Evolutionary conservation across 2,888 invertebrate genomes (phyloP), one percentile per base, ranked within the genome.

Genomic region (Temnothorax unifasciatus): DNA sequence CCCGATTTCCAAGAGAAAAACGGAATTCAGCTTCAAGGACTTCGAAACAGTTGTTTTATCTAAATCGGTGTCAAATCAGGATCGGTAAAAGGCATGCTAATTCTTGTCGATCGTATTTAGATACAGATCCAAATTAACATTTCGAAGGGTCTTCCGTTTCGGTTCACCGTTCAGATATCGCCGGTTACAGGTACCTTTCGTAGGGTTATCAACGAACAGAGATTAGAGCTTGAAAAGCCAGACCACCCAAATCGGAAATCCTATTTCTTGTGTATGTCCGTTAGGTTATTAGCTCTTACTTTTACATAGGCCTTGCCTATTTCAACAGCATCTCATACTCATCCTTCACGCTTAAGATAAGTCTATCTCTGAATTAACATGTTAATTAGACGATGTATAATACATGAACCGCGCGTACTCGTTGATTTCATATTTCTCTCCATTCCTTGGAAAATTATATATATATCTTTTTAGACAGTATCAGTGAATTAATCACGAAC

Each of bases 191-290:
- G 50, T 29, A 15, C n/a, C n/a, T 4, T 41, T 54, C 38, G 9
- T 9, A 13, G 29, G 54, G 41, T 29, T 44, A 57, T 57, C 73
- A 54, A 69, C n/a, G 15, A 29, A 54, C 57, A 69, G 41, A 77
- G 41, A 44, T 69, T 69, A 52, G 25, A 34, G 54, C 15, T 44
- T 21, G n/a, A 8, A 77, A 54, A 38, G 50, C 2, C 13, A 11
- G 77, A 69, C 77, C 77, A 69, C 77, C 71, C 77, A 77, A 69
- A 54, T 44, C 41, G 71, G 8, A 54, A 57, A 54, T 13, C 15
- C 29, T 15, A 25, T 34, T 66, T 44, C n/a, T 68, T 47, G 25
- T 44, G 21, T 9, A 9, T 18, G 66, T 41, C n/a, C 29, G 29
- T 41, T 68, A 38, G 18, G 21, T 54, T n/a, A 69, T 77, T 44